Evolutionary conservation across 2,888 invertebrate genomes (phyloP), one percentile per base, ranked within the genome.

Genomic region (Perizoma flavofasciatum): DNA sequence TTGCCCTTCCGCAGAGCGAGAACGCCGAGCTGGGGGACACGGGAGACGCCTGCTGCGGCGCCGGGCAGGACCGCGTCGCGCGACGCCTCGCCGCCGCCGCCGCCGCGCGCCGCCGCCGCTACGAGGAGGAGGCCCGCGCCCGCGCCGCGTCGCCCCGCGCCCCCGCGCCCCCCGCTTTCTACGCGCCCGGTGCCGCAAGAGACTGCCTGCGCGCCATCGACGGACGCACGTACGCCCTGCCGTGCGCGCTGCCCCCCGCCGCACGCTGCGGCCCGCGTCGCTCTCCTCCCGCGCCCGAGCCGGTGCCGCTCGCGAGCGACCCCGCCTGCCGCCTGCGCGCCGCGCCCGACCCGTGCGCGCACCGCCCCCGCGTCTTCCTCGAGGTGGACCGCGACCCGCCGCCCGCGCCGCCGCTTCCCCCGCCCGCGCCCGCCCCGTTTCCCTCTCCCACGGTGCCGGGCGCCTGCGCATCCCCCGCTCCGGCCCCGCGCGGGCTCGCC

Each of bases 301-400:
- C 71, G 49, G 68, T 81, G 37, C 62, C 69, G 33, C 65, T 78
- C 7, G 63, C 67, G 22, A 66, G 77, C 8, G 78, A 76, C 62
- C 68, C 69, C 67, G 68, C 63, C 8, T 86, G 85, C 70, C 67
- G 70, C 10, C 32, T 9, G 8, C 51, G 44, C 32, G 63, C 52
- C 22, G 48, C 39, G 41, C 3, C 76, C 8, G 80, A 84, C 63
- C 81, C 82, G 9, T 86, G 85, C 69, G 77, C 76, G n/a, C 81
- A 84, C 56, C 73, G 69, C 0, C 82, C 83, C 3, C 79, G 78
- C 10, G 61, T 79, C 3, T 63, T 84, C 37, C 37, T 82, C 5
- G 74, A 81, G 49, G 70, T 85, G 32, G 79, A 84, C 37, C 81
- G 86, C 34, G 64, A 55, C 50, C 22, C 41, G 22, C 11, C 52